These are phyloP conservation scores for Thripadectes ignobilis DNA, from an alignment of 2,797 vertebrate genomes.

Conservation along the genomic window DNA sequence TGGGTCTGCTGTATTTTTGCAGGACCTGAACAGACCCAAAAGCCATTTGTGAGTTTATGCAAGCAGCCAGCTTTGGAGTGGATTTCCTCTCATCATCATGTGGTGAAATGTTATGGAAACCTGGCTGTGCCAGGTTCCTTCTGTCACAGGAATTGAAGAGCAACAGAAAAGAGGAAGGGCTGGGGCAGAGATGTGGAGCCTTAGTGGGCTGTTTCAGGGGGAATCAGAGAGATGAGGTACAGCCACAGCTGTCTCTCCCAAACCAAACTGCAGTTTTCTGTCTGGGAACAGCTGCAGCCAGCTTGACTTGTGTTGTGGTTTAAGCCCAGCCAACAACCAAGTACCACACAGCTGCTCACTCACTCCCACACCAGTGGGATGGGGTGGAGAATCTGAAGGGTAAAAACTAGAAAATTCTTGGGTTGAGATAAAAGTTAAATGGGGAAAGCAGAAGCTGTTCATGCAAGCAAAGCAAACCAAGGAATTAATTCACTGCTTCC, in stretches of 20 bases:
- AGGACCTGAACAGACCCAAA: background rate
- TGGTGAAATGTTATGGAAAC: background rate
- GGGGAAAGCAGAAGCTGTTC: background rate
- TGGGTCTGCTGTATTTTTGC: background rate
- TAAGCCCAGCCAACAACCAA: background rate
- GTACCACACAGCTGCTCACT: background rate
- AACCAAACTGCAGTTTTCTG: background rate
- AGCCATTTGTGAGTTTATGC: background rate
- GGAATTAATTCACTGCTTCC: background rate
- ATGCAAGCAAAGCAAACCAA: background rate
- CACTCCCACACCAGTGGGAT: background rate
- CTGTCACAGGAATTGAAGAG: background rate
- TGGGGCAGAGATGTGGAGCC: background rate
- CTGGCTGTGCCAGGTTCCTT: background rate
- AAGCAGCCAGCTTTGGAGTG: background rate
- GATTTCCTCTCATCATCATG: background rate
- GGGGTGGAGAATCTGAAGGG: background rate
- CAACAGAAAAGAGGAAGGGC: background rate
- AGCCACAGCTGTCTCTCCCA: background rate
- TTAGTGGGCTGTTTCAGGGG: background rate
- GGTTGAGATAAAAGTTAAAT: background rate
- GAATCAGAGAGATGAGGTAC: background rate
- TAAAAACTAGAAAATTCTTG: background rate
- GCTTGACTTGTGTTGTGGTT: background rate
- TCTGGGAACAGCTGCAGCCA: background rate